phyloP scores from a whole-genome alignment of 2,113 vertebrate species.

The Rafetus swinhoei region DNA sequence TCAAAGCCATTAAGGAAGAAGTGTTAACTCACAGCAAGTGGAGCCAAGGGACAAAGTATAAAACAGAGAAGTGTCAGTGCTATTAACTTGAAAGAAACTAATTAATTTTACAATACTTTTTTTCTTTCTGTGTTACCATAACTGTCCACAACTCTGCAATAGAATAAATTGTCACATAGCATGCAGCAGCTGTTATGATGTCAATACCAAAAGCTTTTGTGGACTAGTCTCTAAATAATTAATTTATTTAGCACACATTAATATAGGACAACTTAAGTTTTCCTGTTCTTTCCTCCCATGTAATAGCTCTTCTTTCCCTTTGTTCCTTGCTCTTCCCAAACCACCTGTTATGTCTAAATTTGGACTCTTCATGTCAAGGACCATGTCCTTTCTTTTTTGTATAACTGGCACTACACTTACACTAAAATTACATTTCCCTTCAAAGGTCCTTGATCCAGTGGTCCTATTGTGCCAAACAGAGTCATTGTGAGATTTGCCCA shows the following conservation, averaged over 20 bases:
- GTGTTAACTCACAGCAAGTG: not conserved
- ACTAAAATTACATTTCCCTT: not conserved
- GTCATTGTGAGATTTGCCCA: not conserved
- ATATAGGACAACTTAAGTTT: not conserved
- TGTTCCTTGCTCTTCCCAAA: not conserved
- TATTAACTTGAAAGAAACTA: not conserved
- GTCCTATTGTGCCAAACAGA: not conserved
- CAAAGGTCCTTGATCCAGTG: not conserved
- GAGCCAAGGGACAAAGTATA: not conserved
- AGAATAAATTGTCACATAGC: not conserved
- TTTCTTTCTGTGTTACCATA: not conserved
- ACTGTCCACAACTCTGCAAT: not conserved
- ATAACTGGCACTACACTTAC: conserved; percentile 12
- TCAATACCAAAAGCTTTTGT: not conserved
- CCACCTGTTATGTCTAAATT: not conserved
- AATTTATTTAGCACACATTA: conserved; percentile 20
- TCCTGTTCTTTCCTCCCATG: not conserved
- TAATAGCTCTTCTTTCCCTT: not conserved
- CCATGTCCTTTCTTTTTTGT: not conserved
- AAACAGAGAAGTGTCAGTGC: not conserved
- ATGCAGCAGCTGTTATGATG: not conserved
- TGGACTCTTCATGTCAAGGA: not conserved
- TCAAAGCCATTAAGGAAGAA: not conserved
- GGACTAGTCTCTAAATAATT: rapidly evolving
- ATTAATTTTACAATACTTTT: not conserved